phyloP scores from a whole-genome alignment of 2,113 vertebrate species.

The Larimichthys crocea region DNA sequence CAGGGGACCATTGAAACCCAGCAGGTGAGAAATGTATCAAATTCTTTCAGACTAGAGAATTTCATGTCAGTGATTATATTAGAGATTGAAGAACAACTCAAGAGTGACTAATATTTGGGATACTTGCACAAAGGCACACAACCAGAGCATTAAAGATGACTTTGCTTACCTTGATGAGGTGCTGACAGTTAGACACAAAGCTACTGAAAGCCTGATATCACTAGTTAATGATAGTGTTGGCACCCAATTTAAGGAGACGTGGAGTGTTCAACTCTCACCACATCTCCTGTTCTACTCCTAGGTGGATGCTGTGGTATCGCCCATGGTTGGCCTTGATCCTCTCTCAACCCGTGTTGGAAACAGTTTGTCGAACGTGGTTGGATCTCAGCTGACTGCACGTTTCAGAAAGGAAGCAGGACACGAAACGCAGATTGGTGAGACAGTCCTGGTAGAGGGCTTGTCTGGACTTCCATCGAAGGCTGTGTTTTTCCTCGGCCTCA shows the following conservation, averaged over 20 bases:
- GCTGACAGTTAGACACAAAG: too few species aligned
- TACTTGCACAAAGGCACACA: too few species aligned
- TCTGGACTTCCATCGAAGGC: constrained; percentile 25
- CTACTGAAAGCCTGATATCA: too few species aligned
- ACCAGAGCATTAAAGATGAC: too few species aligned
- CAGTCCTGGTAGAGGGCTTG: constrained; percentile 47
- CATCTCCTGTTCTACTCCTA: not conserved
- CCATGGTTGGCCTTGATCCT: constrained; percentile 61
- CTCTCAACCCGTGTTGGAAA: constrained; percentile 61
- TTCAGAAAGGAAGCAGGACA: constrained; percentile 39
- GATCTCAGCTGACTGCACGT: constrained; percentile 23
- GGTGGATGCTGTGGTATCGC: constrained; percentile 73
- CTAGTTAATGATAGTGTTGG: too few species aligned
- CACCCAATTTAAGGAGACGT: too few species aligned
- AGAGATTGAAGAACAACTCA: not conserved
- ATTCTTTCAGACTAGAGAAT: not conserved
- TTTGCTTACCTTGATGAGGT: too few species aligned
- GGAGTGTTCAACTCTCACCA: not conserved
- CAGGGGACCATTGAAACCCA: constrained; percentile 65
- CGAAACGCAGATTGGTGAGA: constrained; percentile 29
- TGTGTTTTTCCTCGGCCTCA: constrained; percentile 68
- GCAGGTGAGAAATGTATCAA: constrained; percentile 56
- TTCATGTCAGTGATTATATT: not conserved
- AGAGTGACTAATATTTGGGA: too few species aligned
- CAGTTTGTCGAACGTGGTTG: not conserved